phyloP scores from a whole-genome alignment of 2,797 vertebrate species.

The Varecia variegata region DNA sequence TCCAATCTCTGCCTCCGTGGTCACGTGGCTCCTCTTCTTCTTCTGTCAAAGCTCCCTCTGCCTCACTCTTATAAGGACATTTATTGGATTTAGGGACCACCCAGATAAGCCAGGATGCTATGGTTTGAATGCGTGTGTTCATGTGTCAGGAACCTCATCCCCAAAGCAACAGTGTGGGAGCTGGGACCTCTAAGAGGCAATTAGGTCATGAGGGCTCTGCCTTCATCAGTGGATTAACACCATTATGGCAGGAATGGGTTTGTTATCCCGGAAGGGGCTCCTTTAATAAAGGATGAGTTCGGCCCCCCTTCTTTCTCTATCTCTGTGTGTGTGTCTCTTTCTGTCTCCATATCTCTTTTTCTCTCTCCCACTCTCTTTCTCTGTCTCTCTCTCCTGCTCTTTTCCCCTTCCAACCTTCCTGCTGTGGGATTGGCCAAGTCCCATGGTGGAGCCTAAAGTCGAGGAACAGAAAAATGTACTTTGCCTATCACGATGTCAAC shows the following conservation, averaged over 20 bases:
- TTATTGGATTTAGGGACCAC: background rate
- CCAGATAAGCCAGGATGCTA: background rate
- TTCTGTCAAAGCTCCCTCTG: background rate
- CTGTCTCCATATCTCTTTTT: background rate
- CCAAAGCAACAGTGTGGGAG: background rate
- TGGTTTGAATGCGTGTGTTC: background rate
- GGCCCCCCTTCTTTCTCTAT: too few species aligned
- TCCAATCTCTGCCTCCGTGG: background rate
- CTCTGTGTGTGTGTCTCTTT: background rate
- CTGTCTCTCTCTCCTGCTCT: background rate
- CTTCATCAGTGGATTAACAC: background rate
- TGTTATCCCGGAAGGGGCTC: background rate
- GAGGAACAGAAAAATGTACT: background rate
- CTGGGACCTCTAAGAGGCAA: background rate
- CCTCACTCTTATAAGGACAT: background rate
- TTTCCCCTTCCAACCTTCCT: background rate
- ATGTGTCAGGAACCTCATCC: background rate
- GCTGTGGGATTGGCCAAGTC: background rate
- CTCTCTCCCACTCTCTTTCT: background rate
- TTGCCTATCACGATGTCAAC: background rate
- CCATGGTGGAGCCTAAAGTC: background rate
- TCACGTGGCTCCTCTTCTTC: too few species aligned
- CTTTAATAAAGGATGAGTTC: background rate
- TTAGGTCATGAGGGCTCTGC: background rate
- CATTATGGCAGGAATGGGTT: background rate